A percentile compares a stretch with the other conserved stretches of the same genome.
These are phyloP conservation scores for Chesias legatella DNA, from an alignment of 2,888 invertebrate species.

Conservation along the genomic window DNA sequence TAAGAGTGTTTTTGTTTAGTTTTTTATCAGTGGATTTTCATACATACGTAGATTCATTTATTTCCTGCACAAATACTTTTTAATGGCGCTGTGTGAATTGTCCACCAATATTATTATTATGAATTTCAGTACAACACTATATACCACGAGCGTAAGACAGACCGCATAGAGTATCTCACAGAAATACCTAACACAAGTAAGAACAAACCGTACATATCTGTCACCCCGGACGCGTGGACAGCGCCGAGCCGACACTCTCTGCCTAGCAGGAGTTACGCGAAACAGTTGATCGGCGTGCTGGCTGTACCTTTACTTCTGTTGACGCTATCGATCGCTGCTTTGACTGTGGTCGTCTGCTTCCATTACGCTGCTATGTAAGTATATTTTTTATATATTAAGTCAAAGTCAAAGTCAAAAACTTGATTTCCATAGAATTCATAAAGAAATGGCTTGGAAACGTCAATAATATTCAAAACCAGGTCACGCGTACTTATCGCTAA, in stretches of 20 bases:
- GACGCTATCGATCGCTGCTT: conserved; percentile 82
- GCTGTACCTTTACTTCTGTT: conserved; percentile 85
- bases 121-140: conserved; percentile 69
- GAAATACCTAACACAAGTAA: conserved; percentile 45
- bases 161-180: conserved; percentile 58
- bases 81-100: too few species aligned
- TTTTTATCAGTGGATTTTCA: too few species aligned
- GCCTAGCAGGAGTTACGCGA: conserved; percentile 84
- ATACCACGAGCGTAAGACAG: conserved; percentile 54
- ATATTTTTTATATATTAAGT: too few species aligned
- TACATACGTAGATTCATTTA: too few species aligned
- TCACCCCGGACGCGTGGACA: conserved; percentile 72
- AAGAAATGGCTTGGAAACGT: too few species aligned
- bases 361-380: conserved; percentile 89
- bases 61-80: too few species aligned
- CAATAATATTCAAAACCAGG: too few species aligned
- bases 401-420: too few species aligned
- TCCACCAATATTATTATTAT: too few species aligned
- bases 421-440: too few species aligned
- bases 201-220: conserved; percentile 29
- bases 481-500: too few species aligned
- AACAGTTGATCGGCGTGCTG: conserved; percentile 85
- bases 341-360: conserved; percentile 87
- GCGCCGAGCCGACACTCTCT: conserved; percentile 80
- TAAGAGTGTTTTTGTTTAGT: too few species aligned